Evolutionary conservation across 2,113 vertebrate genomes (phyloP).

Genomic region (Oxygymnocypris stewartii): DNA sequence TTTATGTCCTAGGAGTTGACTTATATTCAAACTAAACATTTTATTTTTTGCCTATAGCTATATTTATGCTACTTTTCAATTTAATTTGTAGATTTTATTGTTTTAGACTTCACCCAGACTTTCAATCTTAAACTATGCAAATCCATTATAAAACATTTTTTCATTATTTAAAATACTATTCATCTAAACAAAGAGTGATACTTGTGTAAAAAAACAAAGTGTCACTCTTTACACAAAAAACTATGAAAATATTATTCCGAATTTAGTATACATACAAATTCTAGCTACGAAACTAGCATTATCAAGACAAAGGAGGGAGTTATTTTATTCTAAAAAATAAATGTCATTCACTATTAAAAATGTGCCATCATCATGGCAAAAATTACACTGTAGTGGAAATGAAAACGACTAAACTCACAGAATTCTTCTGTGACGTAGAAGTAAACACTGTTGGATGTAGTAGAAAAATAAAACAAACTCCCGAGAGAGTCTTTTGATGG

Average conservation of each 20-base stretch:
- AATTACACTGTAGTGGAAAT: too few species aligned
- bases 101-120: neutral
- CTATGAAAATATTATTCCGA: neutral
- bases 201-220: neutral
- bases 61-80: neutral
- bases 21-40: neutral
- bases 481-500: too few species aligned
- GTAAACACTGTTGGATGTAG: too few species aligned
- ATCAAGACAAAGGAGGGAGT: neutral
- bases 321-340: neutral
- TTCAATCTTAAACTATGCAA: neutral
- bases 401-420: too few species aligned
- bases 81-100: neutral
- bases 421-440: too few species aligned
- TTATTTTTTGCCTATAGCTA: neutral
- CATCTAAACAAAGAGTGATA: too few species aligned
- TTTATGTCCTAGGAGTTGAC: neutral
- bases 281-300: neutral
- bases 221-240: neutral
- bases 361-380: too few species aligned
- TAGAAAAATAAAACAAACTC: too few species aligned
- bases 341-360: too few species aligned
- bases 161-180: too few species aligned
- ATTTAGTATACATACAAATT: neutral
- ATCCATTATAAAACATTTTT: neutral